phyloP scores from a whole-genome alignment of 1,140 invertebrate species.

The Mylabris phalerata region DNA sequence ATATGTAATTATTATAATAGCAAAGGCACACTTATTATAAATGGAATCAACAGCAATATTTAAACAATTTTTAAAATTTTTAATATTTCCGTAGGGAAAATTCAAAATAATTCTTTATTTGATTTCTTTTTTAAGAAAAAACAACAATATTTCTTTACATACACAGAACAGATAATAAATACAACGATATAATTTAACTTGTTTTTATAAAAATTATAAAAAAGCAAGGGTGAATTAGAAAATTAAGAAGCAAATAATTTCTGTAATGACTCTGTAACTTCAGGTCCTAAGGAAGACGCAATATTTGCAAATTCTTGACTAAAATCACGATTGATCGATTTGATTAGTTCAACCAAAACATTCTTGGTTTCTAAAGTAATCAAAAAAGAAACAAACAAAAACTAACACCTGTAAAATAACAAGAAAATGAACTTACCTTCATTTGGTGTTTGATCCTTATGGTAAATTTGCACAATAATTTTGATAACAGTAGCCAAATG shows the following conservation, averaged over 20 bases:
- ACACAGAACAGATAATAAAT: no score
- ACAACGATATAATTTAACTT: not conserved
- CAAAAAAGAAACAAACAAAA: conserved; percentile 23
- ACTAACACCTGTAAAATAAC: conserved; percentile 7
- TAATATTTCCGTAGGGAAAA: no score
- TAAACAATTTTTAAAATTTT: no score
- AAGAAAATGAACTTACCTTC: conserved; percentile 38
- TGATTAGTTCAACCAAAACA: conserved; percentile 47
- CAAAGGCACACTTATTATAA: no score
- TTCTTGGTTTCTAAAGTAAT: conserved; percentile 45
- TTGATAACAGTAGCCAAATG: conserved; percentile 50
- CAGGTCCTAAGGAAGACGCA: conserved; percentile 40
- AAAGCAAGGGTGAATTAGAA: not conserved
- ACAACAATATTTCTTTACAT: no score
- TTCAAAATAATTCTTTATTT: no score
- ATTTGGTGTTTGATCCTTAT: conserved; percentile 46
- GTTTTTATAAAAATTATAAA: not conserved
- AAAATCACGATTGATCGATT: conserved; percentile 50
- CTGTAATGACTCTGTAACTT: conserved; percentile 39
- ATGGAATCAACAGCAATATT: no score
- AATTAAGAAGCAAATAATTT: conserved; percentile 29
- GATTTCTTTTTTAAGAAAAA: no score
- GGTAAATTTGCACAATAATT: conserved; percentile 46
- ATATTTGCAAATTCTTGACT: conserved; percentile 47
- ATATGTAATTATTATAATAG: no score